Conservation (phyloP, 2,888 invertebrate species). For the Pristionchus exspectatus region DNA sequence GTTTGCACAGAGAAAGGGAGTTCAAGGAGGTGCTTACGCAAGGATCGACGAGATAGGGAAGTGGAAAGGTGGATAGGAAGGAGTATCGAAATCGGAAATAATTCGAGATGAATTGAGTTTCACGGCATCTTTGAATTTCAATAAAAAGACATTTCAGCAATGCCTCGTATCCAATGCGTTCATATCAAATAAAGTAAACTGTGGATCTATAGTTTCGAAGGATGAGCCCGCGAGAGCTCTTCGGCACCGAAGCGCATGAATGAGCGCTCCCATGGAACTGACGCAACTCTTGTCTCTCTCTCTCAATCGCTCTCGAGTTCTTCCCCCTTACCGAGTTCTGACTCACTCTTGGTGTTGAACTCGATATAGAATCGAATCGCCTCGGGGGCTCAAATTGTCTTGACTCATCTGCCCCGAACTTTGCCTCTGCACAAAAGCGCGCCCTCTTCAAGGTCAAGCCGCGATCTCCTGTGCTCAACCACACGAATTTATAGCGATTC, state of each 20-base stretch:
- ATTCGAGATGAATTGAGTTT: not conserved
- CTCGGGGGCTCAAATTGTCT: not conserved
- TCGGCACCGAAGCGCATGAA: not conserved
- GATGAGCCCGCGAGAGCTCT: not conserved
- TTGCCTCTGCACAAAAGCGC: conserved; percentile 6
- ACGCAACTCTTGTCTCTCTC: not conserved
- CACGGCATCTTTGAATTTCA: not conserved
- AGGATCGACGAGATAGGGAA: not conserved
- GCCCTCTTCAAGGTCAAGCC: conserved; percentile 15
- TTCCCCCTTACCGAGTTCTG: conserved; percentile 37
- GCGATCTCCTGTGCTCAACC: not conserved
- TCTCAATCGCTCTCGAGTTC: not conserved
- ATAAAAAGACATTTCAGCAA: not conserved
- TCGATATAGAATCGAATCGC: conserved; percentile 26
- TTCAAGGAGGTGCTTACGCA: not conserved
- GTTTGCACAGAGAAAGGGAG: not conserved
- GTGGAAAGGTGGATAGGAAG: not conserved
- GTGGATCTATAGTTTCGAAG: too few species aligned
- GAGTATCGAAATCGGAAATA: not conserved
- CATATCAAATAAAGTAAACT: too few species aligned
- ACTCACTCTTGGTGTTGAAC: not conserved
- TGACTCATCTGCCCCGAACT: conserved; percentile 3
- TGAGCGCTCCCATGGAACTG: not conserved
- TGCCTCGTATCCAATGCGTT: not conserved
- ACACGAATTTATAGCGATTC: not conserved